Evolutionary conservation across 2,888 invertebrate species (phyloP).

Genomic region (Drosophila anomalipes): DNA sequence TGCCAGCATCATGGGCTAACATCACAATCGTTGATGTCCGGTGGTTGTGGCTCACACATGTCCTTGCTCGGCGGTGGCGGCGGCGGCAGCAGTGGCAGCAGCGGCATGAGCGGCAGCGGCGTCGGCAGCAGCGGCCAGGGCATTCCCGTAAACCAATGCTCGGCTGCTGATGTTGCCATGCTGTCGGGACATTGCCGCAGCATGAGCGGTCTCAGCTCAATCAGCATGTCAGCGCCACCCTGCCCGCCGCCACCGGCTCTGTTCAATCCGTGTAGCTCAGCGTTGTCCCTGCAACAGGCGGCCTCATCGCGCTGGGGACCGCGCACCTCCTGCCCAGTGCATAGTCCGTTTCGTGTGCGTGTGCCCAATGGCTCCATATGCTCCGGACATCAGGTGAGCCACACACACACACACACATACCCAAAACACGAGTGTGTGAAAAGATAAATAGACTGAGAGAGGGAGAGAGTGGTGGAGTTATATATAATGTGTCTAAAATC

Average conservation of each 20-base stretch:
- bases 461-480: conserved; percentile 1
- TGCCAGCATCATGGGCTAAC: conserved; percentile 81
- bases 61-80: conserved; percentile 82
- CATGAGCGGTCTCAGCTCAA: conserved; percentile 83
- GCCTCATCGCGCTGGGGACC: conserved; percentile 85
- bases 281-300: conserved; percentile 84
- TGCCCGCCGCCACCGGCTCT: conserved; percentile 84
- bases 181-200: conserved; percentile 78
- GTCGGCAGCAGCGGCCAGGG: conserved; percentile 75
- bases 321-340: conserved; percentile 85
- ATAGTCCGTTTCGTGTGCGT: conserved; percentile 86
- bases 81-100: conserved; percentile 78
- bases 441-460: not conserved
- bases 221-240: conserved; percentile 82
- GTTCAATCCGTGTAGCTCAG: conserved; percentile 86
- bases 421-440: conserved; percentile 19
- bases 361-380: conserved; percentile 86
- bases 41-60: conserved; percentile 82
- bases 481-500: conserved; percentile 64
- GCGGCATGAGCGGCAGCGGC: conserved; percentile 79
- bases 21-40: conserved; percentile 85
- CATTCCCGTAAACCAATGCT: conserved; percentile 51
- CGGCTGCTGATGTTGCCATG: conserved; percentile 67
- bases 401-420: conserved; percentile 13
- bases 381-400: conserved; percentile 86